Evolutionary conservation across 1,140 invertebrate species (phyloP).

Genomic region (Leucophenga varia): DNA sequence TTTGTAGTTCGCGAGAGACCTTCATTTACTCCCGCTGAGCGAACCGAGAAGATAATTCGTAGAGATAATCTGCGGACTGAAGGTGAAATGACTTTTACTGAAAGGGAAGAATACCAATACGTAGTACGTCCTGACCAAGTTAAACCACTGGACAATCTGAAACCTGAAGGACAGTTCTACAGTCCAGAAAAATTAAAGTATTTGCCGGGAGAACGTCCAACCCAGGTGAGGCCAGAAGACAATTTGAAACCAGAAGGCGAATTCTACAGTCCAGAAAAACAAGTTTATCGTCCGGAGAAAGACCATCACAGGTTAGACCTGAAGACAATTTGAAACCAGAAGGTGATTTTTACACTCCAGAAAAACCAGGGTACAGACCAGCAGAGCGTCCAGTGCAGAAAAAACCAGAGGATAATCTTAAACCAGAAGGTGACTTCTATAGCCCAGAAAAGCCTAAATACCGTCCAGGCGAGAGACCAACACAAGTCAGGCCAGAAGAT

Average conservation of each 20-base stretch:
- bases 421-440: slow-evolving; percentile 63
- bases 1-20: slow-evolving; percentile 58
- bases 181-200: slow-evolving; percentile 52
- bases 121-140: slow-evolving; percentile 61
- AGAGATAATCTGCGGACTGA: slow-evolving; percentile 67
- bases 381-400: slow-evolving; percentile 58
- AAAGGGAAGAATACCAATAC: slow-evolving; percentile 62
- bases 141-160: slow-evolving; percentile 67
- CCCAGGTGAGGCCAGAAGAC: slow-evolving; percentile 33
- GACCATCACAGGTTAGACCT: slow-evolving; percentile 59
- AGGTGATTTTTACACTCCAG: slow-evolving; percentile 64
- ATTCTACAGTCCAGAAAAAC: slow-evolving; percentile 61
- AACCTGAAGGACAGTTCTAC: slow-evolving; percentile 69
- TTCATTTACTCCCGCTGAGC: slow-evolving; percentile 59
- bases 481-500: slow-evolving; percentile 57
- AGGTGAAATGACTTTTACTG: slow-evolving; percentile 64
- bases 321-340: slow-evolving; percentile 64
- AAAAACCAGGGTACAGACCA: slow-evolving; percentile 43
- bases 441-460: slow-evolving; percentile 54
- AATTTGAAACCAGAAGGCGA: slow-evolving; percentile 59
- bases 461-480: slow-evolving; percentile 52
- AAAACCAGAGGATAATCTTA: slow-evolving; percentile 60
- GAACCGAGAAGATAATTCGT: slow-evolving; percentile 58
- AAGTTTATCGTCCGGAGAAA: slow-evolving; percentile 58
- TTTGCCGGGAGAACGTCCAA: slow-evolving; percentile 46